phyloP scores from a whole-genome alignment of 53 echinoderm and acorn worm species.

The Luidia sarsii region DNA sequence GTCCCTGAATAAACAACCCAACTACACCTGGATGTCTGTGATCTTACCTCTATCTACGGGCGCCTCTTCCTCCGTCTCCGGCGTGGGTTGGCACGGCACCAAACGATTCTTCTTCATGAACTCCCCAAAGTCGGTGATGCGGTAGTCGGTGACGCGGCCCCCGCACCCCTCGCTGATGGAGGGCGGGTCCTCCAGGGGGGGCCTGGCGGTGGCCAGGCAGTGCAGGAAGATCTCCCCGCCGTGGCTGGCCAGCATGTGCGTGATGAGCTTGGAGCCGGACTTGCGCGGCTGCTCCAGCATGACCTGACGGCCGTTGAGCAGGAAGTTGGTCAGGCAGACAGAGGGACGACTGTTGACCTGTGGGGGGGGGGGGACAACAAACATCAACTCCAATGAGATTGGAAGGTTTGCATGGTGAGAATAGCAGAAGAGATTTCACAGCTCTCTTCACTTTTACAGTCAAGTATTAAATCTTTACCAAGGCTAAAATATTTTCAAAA shows the following conservation, averaged over 20 bases:
- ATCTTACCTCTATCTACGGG: slow-evolving; percentile 81
- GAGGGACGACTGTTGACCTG: slow-evolving; percentile 97
- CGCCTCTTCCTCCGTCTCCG: slow-evolving; percentile 69
- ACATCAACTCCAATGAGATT: neutral
- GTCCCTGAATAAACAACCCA: too few species aligned
- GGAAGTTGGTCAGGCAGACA: slow-evolving; percentile 94
- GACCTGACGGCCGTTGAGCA: slow-evolving; percentile 95
- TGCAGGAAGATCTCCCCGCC: slow-evolving; percentile 98
- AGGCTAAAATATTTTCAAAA: too few species aligned
- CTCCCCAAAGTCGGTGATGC: slow-evolving; percentile 94
- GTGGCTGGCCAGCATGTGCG: slow-evolving; percentile 98
- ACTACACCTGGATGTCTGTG: too few species aligned
- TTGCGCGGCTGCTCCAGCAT: slow-evolving; percentile 95
- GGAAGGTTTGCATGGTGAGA: too few species aligned
- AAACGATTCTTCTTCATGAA: slow-evolving; percentile 94
- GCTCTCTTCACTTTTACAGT: too few species aligned
- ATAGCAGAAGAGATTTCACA: neutral
- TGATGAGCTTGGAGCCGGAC: slow-evolving; percentile 74
- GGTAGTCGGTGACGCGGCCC: slow-evolving; percentile 93
- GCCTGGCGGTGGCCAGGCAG: slow-evolving; percentile 73
- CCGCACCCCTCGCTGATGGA: slow-evolving; percentile 99
- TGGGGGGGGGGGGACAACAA: neutral
- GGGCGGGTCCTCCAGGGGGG: slow-evolving; percentile 92
- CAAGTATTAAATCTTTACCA: too few species aligned
- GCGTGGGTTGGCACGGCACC: slow-evolving; percentile 75